Evolutionary conservation across 2,888 invertebrate species (phyloP).

Genomic region (Gisinianus flammeolus): DNA sequence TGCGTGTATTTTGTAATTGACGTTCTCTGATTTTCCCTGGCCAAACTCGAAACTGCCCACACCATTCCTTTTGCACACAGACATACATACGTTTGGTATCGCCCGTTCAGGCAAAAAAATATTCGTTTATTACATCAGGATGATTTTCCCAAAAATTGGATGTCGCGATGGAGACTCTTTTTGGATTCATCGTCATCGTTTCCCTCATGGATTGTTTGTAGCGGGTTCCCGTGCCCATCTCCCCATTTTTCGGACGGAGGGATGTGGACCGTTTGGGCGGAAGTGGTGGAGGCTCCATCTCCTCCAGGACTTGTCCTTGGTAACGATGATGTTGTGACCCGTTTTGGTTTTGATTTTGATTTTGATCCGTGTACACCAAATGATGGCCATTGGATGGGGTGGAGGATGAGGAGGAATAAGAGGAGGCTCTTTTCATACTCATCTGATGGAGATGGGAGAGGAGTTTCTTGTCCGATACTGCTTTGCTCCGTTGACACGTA

Average conservation of each 20-base stretch:
- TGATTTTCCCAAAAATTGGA: constrained; percentile 57
- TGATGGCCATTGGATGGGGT: constrained; percentile 16
- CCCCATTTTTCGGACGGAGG: constrained; percentile 40
- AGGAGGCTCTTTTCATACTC: constrained; percentile 16
- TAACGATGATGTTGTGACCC: not conserved
- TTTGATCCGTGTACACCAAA: not conserved
- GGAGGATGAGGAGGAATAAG: constrained; percentile 18
- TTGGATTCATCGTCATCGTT: constrained; percentile 55
- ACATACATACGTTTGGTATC: no score
- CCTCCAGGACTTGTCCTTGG: not conserved
- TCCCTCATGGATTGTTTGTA: constrained; percentile 23
- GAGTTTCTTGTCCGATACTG: not conserved
- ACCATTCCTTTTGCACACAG: no score
- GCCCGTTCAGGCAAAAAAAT: no score
- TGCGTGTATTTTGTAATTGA: no score
- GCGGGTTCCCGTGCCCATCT: not conserved
- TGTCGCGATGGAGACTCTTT: constrained; percentile 57
- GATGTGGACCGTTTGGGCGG: constrained; percentile 52
- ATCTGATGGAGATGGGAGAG: not conserved
- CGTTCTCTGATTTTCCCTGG: no score
- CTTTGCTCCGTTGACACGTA: not conserved
- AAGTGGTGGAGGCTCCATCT: constrained; percentile 39
- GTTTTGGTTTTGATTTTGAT: not conserved
- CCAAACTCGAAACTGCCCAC: no score
- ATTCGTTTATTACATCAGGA: constrained; percentile 53